phyloP scores from a whole-genome alignment of 2,888 invertebrate species.

The Macrosoma leucophasiata region DNA sequence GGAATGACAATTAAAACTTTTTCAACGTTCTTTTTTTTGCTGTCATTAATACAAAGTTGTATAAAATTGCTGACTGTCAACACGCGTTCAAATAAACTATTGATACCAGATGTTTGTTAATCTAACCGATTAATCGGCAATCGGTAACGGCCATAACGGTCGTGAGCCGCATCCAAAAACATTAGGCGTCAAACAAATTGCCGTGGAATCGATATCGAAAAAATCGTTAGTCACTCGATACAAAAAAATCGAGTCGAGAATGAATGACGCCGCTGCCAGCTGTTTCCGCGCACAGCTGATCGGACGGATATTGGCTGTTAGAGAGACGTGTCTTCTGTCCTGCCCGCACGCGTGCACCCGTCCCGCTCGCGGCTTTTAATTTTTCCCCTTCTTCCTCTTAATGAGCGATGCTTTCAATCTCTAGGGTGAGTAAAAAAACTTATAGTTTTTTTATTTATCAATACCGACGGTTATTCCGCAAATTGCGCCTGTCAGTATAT shows the following conservation, averaged over 20 bases:
- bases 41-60: no score
- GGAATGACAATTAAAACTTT: no score
- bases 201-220: constrained; percentile 31
- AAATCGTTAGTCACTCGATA: constrained; percentile 38
- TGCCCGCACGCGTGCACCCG: constrained; percentile 32
- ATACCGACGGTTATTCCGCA: constrained; percentile 27
- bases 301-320: constrained; percentile 72
- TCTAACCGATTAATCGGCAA: constrained; percentile 1
- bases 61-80: no score
- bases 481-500: no score
- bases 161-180: constrained; percentile 8
- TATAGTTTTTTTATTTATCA: constrained; percentile 21
- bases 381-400: constrained; percentile 47
- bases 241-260: constrained; percentile 30
- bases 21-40: no score
- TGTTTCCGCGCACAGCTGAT: constrained; percentile 73
- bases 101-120: constrained; percentile 7
- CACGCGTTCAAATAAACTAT: background rate
- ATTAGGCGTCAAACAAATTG: constrained; percentile 19
- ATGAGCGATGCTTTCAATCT: constrained; percentile 41
- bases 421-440: constrained; percentile 14
- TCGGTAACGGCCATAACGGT: constrained; percentile 7
- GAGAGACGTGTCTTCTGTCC: constrained; percentile 39
- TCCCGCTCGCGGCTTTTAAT: constrained; percentile 45
- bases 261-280: constrained; percentile 59